Percentiles rank a stretch among this genome's conserved stretches.
Evolutionary conservation across 35 echinoderm and acorn worm genomes (phyloP).

Genomic region (Diadema setosum): DNA sequence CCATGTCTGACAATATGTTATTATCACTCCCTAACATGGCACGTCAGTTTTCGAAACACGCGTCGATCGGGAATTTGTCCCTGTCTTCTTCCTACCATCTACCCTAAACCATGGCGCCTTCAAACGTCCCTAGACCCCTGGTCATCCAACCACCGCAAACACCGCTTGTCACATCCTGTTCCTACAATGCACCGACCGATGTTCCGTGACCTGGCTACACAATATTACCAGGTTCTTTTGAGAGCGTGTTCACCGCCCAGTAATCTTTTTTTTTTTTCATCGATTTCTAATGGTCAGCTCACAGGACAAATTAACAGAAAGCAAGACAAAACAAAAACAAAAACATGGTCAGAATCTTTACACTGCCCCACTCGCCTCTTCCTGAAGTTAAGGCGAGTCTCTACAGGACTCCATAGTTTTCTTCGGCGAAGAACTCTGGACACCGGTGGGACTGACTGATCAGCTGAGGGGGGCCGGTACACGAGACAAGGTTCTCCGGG

Average conservation of each 20-base stretch:
- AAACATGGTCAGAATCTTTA: too few relatives aligned
- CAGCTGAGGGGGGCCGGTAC: too few relatives aligned
- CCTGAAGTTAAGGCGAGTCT: too few relatives aligned
- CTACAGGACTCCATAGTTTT: too few relatives aligned
- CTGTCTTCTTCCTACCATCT: not conserved
- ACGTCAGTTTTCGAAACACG: not conserved
- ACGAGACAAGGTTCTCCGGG: not conserved
- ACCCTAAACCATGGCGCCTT: not conserved
- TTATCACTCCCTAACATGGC: not conserved
- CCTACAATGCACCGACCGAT: not conserved
- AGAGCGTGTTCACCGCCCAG: not conserved
- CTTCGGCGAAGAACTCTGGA: too few relatives aligned
- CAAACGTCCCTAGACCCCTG: not conserved
- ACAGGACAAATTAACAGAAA: not conserved
- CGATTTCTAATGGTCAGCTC: not conserved
- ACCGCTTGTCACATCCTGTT: not conserved
- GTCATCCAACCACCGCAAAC: not conserved
- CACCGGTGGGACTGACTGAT: too few relatives aligned
- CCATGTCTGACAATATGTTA: not conserved
- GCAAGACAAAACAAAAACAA: too few relatives aligned
- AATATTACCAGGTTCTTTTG: not conserved
- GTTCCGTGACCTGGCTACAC: not conserved
- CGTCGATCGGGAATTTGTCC: too few relatives aligned
- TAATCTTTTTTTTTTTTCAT: not conserved
- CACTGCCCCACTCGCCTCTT: too few relatives aligned